A percentile compares a stretch with the other conserved stretches of the same genome.
Conservation (phyloP, 2,797 vertebrate genomes). For the Pitangus sulphuratus region DNA sequence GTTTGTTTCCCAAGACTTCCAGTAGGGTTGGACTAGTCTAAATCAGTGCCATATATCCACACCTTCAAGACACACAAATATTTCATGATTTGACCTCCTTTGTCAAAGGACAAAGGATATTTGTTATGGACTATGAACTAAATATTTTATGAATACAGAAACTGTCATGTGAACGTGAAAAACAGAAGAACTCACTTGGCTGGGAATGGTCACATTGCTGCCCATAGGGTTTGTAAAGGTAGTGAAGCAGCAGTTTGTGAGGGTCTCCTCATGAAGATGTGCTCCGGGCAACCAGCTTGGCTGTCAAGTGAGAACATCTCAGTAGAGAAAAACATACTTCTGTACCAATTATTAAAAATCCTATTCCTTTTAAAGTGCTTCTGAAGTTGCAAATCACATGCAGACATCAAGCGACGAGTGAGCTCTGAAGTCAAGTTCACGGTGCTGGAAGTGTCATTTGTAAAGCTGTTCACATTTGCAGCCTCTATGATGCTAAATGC, state of each 20-base stretch:
- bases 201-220: not conserved
- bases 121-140: not conserved
- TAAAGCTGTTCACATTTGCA: not conserved
- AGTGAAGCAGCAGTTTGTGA: not conserved
- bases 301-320: not conserved
- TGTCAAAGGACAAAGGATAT: not conserved
- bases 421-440: not conserved
- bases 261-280: rapidly evolving
- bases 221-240: not conserved
- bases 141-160: not conserved
- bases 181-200: not conserved
- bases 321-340: not conserved
- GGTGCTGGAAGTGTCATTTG: not conserved
- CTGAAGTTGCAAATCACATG: not conserved
- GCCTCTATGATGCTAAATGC: not conserved
- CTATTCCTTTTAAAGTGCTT: not conserved
- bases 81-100: not conserved
- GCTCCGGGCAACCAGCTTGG: not conserved
- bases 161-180: not conserved
- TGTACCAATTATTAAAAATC: not conserved
- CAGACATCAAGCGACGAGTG: not conserved
- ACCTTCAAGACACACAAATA: not conserved
- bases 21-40: not conserved
- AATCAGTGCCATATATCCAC: not conserved
- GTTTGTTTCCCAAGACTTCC: not conserved